These are phyloP conservation scores for Platysteira castanea DNA, from an alignment of 2,113 vertebrate genomes.

Conservation along the genomic window DNA sequence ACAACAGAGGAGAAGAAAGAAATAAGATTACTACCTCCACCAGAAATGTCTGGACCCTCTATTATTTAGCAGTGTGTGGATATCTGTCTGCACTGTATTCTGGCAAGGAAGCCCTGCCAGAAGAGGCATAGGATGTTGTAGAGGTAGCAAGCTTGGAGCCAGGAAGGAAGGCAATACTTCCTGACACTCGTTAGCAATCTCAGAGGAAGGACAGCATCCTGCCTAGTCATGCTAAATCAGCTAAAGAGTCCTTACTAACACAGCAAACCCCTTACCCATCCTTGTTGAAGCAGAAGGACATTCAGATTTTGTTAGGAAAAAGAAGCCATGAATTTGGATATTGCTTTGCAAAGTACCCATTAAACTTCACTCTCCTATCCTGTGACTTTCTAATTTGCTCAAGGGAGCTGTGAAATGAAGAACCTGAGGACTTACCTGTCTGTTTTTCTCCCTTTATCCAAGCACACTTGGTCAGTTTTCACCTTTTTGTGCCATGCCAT, in stretches of 20 bases:
- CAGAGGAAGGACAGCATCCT: slow-evolving; percentile 31
- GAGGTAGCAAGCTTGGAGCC: background rate
- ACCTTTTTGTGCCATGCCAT: background rate
- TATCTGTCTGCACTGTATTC: background rate
- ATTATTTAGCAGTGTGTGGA: background rate
- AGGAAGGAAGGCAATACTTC: slow-evolving; percentile 37
- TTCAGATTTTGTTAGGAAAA: background rate
- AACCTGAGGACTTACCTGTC: background rate
- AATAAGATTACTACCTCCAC: background rate
- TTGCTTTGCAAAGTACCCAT: background rate
- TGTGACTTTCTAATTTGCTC: background rate
- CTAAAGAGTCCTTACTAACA: background rate
- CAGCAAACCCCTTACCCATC: background rate
- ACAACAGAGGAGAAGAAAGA: background rate
- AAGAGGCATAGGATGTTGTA: background rate
- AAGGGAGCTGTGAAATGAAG: background rate
- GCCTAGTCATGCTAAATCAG: slow-evolving; percentile 25
- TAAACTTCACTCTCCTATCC: background rate
- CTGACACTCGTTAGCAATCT: background rate
- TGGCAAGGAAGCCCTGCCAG: background rate
- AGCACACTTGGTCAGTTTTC: background rate
- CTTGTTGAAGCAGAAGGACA: background rate
- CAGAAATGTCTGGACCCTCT: background rate
- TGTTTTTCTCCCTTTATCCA: background rate
- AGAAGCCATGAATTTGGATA: background rate